Evolutionary conservation across 23 tunicate genomes (phyloP).

Genomic region (Corella eumyota): DNA sequence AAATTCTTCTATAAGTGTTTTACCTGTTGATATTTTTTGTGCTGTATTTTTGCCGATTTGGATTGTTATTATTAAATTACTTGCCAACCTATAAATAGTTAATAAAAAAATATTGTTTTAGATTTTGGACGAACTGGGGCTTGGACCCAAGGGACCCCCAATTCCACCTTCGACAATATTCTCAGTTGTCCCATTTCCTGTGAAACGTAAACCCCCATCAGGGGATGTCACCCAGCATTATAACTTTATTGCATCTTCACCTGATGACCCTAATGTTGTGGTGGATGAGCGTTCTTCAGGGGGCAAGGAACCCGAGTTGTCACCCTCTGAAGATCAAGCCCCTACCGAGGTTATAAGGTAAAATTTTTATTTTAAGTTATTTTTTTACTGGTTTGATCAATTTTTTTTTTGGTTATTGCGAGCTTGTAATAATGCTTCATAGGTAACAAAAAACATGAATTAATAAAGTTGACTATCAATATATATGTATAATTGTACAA

Average conservation of each 20-base stretch:
- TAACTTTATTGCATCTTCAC: conserved; percentile 56
- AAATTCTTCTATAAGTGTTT: too few species aligned
- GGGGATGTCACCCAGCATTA: conserved; percentile 56
- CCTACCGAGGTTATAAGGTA: conserved; percentile 26
- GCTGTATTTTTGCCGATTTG: too few species aligned
- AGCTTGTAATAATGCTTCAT: too few species aligned
- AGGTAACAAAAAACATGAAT: too few species aligned
- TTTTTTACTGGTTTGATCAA: background rate
- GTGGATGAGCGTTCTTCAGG: conserved; percentile 34
- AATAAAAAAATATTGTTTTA: too few species aligned
- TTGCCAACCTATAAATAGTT: too few species aligned
- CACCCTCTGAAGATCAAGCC: conserved; percentile 34
- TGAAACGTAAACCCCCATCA: conserved; percentile 72
- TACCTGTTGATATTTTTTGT: too few species aligned
- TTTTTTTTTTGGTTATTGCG: background rate
- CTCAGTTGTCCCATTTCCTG: conserved; percentile 88
- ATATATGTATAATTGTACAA: too few species aligned
- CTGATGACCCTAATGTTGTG: conserved; percentile 69
- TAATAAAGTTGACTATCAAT: too few species aligned
- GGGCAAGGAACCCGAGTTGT: conserved; percentile 25
- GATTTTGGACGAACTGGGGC: conserved; percentile 88
- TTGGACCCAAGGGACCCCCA: conserved; percentile 90
- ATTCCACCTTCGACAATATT: conserved; percentile 74
- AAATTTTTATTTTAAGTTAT: background rate
- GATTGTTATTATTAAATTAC: too few species aligned